Evolutionary conservation across 1,140 invertebrate genomes (phyloP).

Genomic region (Bombus waltoni): DNA sequence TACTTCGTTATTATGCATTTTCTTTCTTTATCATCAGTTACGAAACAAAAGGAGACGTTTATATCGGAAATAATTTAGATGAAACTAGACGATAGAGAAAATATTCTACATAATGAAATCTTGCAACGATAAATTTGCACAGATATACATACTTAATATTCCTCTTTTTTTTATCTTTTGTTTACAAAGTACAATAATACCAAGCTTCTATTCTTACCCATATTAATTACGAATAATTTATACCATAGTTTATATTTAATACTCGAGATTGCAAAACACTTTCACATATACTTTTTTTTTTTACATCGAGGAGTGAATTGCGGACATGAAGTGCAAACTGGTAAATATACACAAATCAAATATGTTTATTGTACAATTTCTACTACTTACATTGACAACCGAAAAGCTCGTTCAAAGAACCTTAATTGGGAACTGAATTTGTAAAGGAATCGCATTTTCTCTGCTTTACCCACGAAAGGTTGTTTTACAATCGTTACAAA

Average conservation of each 20-base stretch:
- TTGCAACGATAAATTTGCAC: slow-evolving; percentile 40
- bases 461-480: slow-evolving; percentile 65
- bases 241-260: slow-evolving; percentile 46
- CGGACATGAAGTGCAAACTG: slow-evolving; percentile 75
- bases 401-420: slow-evolving; percentile 74
- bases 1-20: slow-evolving; percentile 3
- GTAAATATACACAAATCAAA: slow-evolving; percentile 73
- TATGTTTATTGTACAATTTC: slow-evolving; percentile 77
- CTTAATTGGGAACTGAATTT: slow-evolving; percentile 66
- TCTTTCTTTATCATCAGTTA: not conserved
- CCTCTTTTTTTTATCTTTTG: slow-evolving; percentile 1
- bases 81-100: slow-evolving; percentile 17
- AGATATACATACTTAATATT: slow-evolving; percentile 13
- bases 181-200: slow-evolving; percentile 45
- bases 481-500: slow-evolving; percentile 73
- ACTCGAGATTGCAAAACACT: slow-evolving; percentile 49
- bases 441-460: slow-evolving; percentile 60
- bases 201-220: slow-evolving; percentile 47
- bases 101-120: slow-evolving; percentile 34
- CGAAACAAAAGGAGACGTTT: not conserved
- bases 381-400: slow-evolving; percentile 77
- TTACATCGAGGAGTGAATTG: slow-evolving; percentile 67
- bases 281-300: slow-evolving; percentile 40
- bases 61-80: slow-evolving; percentile 1
- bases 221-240: slow-evolving; percentile 52